Base-by-base conservation (phyloP, 2,113 vertebrate genomes). In the Opisthocomus hoazin region DNA sequence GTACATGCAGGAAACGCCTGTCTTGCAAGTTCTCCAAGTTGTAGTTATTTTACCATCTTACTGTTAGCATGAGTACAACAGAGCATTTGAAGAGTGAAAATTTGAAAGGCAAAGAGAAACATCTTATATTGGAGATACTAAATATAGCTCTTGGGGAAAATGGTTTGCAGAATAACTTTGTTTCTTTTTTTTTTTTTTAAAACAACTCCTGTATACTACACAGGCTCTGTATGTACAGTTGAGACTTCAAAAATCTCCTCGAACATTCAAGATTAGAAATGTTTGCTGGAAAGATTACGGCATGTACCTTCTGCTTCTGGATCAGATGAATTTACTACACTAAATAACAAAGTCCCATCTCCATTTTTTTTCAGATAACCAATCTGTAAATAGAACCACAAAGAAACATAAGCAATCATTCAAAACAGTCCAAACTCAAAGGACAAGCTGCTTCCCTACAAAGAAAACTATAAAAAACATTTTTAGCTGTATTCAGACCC, bases 251-350 rank as follows among this genome's bases (percentile, higher is more conserved):
- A 89, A 94, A 17, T 88, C 30, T 70, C 6, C 50, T 61, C 58
- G 1, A 77, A 43, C 9, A 77, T 27, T 30, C 21, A 81, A 61
- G 10, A 36, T 48, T 27, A 87, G 12, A 71, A 85, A 88, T 6
- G 6, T 14, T 20, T 51, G 4, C 29, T 51, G 41, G 20, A 66
- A 69, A 76, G 14, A 53, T 10, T 32, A 32, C 21, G 37, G 41
- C 41, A 87, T 96, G 95, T 98, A 99, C 99, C 99, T 95, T 99
- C 99, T 12, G 98, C 98, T 26, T 99, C 99, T 41, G 98, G 99
- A 96, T 99, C 99, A 11, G 98, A 97, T 6, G 98, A 97, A 96
- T 99, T 99, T 86, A 99, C 99, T 74, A 99, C 99, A 9, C 98
- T 99, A 96, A 99, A 99, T 23, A 99, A 68, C 58, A 99, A 97